Conservation (phyloP, 53 echinoderm and acorn worm species). For the Luidia sarsii region DNA sequence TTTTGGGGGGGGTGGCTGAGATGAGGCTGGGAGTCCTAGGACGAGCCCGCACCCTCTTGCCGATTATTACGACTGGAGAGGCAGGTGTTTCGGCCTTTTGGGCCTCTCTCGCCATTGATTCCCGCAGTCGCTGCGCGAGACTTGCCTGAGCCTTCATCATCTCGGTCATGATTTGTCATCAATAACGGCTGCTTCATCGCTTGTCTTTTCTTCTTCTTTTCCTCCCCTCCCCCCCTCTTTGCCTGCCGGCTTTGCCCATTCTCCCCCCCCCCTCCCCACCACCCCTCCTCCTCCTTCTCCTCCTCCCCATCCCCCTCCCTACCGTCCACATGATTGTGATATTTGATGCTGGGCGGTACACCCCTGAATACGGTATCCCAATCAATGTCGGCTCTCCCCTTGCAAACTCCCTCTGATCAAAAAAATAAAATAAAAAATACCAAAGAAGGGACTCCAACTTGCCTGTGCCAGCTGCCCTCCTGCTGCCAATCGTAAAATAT, state of each 20-base stretch:
- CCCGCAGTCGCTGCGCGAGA: too few species aligned
- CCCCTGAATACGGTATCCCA: not conserved
- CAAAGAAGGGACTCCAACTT: too few species aligned
- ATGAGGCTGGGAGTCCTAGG: too few species aligned
- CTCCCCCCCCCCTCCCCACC: too few species aligned
- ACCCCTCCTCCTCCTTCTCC: too few species aligned
- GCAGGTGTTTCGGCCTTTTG: slow-evolving; percentile 47
- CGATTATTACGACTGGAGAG: slow-evolving; percentile 42
- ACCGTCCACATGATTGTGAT: slow-evolving; percentile 1
- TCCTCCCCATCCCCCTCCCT: too few species aligned
- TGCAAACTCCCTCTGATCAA: too few species aligned
- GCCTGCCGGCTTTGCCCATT: slow-evolving; percentile 21
- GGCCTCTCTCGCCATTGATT: slow-evolving; percentile 7
- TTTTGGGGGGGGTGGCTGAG: too few species aligned
- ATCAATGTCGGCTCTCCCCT: too few species aligned
- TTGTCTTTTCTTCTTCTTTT: not conserved
- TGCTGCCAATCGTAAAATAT: too few species aligned
- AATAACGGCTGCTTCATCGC: not conserved
- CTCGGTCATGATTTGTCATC: slow-evolving; percentile 48
- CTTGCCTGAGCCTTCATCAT: slow-evolving; percentile 17
- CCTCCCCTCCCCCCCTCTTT: slow-evolving; percentile 5
- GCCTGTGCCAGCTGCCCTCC: too few species aligned
- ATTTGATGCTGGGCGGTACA: slow-evolving; percentile 35
- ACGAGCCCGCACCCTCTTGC: slow-evolving; percentile 29
- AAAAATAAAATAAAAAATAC: too few species aligned